phyloP scores from a whole-genome alignment of 1,140 invertebrate genomes.

The Argopecten irradians region DNA sequence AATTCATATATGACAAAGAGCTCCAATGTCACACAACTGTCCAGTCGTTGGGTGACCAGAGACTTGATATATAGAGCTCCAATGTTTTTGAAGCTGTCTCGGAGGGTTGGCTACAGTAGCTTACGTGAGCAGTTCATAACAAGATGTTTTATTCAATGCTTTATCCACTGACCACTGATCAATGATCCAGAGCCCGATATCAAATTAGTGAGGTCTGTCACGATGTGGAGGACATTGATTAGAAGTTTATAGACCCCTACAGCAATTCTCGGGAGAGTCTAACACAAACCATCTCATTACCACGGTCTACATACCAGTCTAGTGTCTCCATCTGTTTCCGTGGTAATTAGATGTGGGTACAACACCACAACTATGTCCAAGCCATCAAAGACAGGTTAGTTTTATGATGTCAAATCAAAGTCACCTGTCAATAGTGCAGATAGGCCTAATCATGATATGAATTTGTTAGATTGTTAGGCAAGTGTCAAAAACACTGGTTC shows the following conservation, averaged over 20 bases:
- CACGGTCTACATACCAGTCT: background rate
- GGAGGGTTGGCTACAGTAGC: background rate
- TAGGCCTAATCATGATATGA: no score
- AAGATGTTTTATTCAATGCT: slow-evolving; percentile 23
- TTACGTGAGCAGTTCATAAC: background rate
- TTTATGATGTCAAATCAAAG: no score
- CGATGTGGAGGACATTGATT: background rate
- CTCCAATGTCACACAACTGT: background rate
- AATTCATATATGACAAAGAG: no score
- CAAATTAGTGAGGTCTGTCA: background rate
- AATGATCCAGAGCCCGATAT: background rate
- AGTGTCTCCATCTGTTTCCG: background rate
- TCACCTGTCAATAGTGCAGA: no score
- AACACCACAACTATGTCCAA: background rate
- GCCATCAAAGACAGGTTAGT: background rate
- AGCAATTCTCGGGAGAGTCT: background rate
- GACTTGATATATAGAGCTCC: no score
- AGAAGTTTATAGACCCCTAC: background rate
- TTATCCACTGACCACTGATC: background rate
- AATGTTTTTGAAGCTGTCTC: no score
- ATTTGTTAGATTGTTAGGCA: no score
- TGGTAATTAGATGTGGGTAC: background rate
- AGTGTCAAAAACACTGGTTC: no score
- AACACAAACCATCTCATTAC: slow-evolving; percentile 14
- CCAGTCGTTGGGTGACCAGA: no score